Percentiles rank a stretch among this genome's conserved stretches.
Conservation (phyloP, 2,888 invertebrate species). For the Catonia carolina region DNA sequence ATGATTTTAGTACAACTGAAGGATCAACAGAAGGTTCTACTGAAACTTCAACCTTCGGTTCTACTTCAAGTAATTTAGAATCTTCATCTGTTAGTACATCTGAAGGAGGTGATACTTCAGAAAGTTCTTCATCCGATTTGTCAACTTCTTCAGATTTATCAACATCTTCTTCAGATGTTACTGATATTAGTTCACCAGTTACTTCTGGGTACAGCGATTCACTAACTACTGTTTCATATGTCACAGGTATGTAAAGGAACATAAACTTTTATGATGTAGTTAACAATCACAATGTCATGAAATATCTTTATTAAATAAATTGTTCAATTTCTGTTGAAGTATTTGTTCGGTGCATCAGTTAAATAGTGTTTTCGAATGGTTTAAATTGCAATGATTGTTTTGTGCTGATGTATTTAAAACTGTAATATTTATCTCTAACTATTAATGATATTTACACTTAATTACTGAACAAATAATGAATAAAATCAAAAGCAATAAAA, state of each 20-base stretch:
- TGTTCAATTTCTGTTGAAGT: neutral
- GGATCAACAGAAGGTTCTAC: too few species aligned
- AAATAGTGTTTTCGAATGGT: too few species aligned
- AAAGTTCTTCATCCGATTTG: too few species aligned
- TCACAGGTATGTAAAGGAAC: conserved; percentile 5
- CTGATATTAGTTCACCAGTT: conserved; percentile 11
- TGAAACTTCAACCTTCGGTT: too few species aligned
- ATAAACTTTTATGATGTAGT: neutral
- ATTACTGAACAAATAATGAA: too few species aligned
- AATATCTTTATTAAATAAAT: neutral
- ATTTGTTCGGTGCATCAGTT: too few species aligned
- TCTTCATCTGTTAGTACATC: neutral
- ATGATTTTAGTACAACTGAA: neutral
- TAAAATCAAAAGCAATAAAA: too few species aligned
- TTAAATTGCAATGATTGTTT: too few species aligned
- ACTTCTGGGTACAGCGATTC: conserved; percentile 25
- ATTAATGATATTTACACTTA: too few species aligned
- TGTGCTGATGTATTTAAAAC: too few species aligned
- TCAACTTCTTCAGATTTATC: neutral
- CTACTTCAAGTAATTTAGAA: too few species aligned
- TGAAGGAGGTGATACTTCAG: conserved; percentile 13
- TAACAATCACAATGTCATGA: neutral
- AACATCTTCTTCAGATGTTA: neutral
- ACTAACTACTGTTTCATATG: conserved; percentile 31
- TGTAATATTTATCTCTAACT: too few species aligned